Conservation (phyloP, 2,113 vertebrate genomes). For the Coreoperca whiteheadi region DNA sequence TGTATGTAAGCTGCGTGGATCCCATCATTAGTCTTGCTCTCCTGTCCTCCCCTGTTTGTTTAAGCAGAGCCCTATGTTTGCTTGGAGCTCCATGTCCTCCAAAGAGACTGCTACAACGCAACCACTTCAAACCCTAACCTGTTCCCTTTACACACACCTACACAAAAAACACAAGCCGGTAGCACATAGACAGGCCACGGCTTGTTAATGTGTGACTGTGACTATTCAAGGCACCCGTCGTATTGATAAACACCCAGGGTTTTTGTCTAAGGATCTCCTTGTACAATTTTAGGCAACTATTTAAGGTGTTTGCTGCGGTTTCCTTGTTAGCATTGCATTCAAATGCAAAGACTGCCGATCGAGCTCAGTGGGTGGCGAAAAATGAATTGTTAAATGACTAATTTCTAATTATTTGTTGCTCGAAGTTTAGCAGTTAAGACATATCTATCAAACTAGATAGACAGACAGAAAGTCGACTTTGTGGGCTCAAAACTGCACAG, state of each 20-base stretch:
- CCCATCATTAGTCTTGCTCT: conserved; percentile 90
- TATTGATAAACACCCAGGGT: conserved; percentile 19
- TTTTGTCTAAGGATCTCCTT: background rate
- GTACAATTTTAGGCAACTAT: background rate
- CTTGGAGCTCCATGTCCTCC: conserved; percentile 72
- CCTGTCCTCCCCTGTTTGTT: conserved; percentile 92
- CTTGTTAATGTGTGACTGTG: conserved; percentile 68
- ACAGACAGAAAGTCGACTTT: background rate
- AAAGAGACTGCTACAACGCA: conserved; percentile 63
- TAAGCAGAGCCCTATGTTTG: conserved; percentile 80
- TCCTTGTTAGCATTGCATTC: background rate
- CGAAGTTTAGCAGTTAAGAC: background rate
- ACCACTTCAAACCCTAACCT: conserved; percentile 71
- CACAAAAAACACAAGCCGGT: conserved; percentile 57
- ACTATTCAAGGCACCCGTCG: conserved; percentile 39
- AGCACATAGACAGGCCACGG: conserved; percentile 50
- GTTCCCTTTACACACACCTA: conserved; percentile 58
- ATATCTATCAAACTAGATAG: background rate
- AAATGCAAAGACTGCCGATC: background rate
- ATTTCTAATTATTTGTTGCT: background rate
- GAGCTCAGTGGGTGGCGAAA: background rate
- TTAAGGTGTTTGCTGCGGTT: background rate
- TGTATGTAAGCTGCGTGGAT: conserved; percentile 83
- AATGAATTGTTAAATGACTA: background rate
- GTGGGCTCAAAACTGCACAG: background rate